A percentile compares a stretch with the other conserved stretches of the same genome.
Evolutionary conservation across 2,888 invertebrate species (phyloP).

Genomic region (Drosophila engyochracea): DNA sequence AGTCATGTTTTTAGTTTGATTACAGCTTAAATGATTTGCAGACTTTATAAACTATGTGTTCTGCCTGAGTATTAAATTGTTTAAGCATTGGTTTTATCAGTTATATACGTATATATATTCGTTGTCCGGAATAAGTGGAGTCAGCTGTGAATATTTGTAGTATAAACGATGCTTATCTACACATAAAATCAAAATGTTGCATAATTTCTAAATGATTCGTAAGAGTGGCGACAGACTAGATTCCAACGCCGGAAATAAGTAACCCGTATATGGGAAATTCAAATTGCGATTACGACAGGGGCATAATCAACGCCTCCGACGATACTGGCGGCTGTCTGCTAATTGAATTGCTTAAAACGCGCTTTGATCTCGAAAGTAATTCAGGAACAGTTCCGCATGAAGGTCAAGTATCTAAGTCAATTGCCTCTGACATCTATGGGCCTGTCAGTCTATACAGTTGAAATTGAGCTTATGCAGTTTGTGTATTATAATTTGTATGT

Average conservation of each 20-base stretch:
- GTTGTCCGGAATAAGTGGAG: slow-evolving; percentile 1
- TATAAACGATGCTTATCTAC: slow-evolving; percentile 47
- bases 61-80: neutral
- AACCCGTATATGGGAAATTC: slow-evolving; percentile 27
- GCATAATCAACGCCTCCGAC: slow-evolving; percentile 24
- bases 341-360: slow-evolving; percentile 79
- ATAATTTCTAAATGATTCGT: slow-evolving; percentile 53
- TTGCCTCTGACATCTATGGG: neutral
- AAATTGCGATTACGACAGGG: slow-evolving; percentile 22
- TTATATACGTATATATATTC: neutral
- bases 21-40: neutral
- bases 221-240: slow-evolving; percentile 19
- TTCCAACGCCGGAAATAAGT: slow-evolving; percentile 3
- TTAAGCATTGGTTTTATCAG: neutral
- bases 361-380: slow-evolving; percentile 62
- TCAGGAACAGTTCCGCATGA: slow-evolving; percentile 25
- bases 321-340: slow-evolving; percentile 25
- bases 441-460: neutral
- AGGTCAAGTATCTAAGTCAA: slow-evolving; percentile 60
- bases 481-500: neutral
- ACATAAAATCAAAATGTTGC: slow-evolving; percentile 66
- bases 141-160: slow-evolving; percentile 3
- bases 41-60: neutral
- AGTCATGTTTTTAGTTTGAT: neutral
- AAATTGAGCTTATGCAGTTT: neutral